A percentile compares a stretch with the other conserved stretches of the same genome.
phyloP scores from a whole-genome alignment of 2,888 invertebrate genomes.

The Cantharis rustica region DNA sequence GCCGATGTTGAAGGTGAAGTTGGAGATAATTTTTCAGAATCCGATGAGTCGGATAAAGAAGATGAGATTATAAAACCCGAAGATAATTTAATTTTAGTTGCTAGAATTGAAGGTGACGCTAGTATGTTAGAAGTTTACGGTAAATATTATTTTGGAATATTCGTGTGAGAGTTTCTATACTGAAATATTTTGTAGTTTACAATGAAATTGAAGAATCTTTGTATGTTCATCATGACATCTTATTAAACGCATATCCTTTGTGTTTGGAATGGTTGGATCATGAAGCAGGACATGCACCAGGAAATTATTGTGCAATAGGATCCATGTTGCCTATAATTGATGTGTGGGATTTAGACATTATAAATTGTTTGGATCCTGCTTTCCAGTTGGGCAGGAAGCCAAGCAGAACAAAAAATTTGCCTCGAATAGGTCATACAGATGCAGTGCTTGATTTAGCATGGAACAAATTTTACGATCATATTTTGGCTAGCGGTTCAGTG shows the following conservation, averaged over 20 bases:
- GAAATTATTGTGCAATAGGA: slow-evolving; percentile 85
- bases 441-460: slow-evolving; percentile 91
- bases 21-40: slow-evolving; percentile 56
- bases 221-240: slow-evolving; percentile 93
- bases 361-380: slow-evolving; percentile 88
- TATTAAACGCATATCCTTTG: slow-evolving; percentile 87
- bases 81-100: slow-evolving; percentile 89
- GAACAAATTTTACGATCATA: slow-evolving; percentile 81
- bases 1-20: slow-evolving; percentile 60
- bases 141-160: slow-evolving; percentile 45
- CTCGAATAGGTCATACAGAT: slow-evolving; percentile 79
- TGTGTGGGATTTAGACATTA: slow-evolving; percentile 96
- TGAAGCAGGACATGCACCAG: slow-evolving; percentile 76
- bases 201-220: slow-evolving; percentile 88
- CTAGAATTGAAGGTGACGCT: slow-evolving; percentile 85
- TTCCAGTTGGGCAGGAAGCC: slow-evolving; percentile 77
- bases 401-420: slow-evolving; percentile 73
- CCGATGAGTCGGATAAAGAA: slow-evolving; percentile 80
- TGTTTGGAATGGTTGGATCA: slow-evolving; percentile 93
- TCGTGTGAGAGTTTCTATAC: background rate
- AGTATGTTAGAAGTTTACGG: slow-evolving; percentile 88
- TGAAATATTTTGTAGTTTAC: slow-evolving; percentile 65
- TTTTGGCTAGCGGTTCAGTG: slow-evolving; percentile 91
- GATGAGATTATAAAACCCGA: slow-evolving; percentile 86
- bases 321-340: slow-evolving; percentile 92